A percentile compares a stretch with the other conserved stretches of the same genome.
phyloP scores from a whole-genome alignment of 1,140 invertebrate genomes.

The Kradibia gibbosae region DNA sequence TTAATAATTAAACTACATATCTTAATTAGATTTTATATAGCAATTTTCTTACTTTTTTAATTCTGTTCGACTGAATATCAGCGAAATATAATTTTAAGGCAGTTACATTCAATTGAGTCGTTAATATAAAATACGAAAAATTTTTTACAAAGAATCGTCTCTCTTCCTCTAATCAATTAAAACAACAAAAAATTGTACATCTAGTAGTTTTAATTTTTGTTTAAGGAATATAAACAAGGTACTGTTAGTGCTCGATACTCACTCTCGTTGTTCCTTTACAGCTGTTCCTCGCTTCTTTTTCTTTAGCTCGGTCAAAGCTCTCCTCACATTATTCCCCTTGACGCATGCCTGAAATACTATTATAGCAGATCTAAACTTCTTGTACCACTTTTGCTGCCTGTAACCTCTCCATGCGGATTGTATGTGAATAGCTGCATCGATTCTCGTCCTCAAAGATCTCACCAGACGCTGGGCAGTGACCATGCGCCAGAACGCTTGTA shows the following conservation, averaged over 20 bases:
- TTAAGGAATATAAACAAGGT: no score
- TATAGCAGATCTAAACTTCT: conserved; percentile 75
- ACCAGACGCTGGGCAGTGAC: conserved; percentile 73
- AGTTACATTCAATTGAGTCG: no score
- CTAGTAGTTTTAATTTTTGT: no score
- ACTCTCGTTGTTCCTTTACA: conserved; percentile 74
- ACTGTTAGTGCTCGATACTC: conserved; percentile 34
- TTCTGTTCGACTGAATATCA: no score
- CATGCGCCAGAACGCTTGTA: conserved; percentile 85
- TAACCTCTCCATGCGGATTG: conserved; percentile 84
- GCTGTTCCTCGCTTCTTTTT: conserved; percentile 58
- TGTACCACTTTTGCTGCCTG: conserved; percentile 78
- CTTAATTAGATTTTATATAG: no score
- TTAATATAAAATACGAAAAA: no score
- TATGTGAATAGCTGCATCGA: conserved; percentile 81
- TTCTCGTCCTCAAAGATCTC: conserved; percentile 63
- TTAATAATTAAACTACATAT: no score
- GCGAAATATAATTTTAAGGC: no score
- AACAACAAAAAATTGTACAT: no score
- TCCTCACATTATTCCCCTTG: conserved; percentile 76
- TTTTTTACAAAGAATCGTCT: no score
- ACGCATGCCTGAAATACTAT: conserved; percentile 83
- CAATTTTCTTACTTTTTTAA: no score
- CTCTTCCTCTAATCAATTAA: no score
- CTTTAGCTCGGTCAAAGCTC: conserved; percentile 70